Evolutionary conservation across 2,113 vertebrate species (phyloP).

Genomic region (Cottus gobio): DNA sequence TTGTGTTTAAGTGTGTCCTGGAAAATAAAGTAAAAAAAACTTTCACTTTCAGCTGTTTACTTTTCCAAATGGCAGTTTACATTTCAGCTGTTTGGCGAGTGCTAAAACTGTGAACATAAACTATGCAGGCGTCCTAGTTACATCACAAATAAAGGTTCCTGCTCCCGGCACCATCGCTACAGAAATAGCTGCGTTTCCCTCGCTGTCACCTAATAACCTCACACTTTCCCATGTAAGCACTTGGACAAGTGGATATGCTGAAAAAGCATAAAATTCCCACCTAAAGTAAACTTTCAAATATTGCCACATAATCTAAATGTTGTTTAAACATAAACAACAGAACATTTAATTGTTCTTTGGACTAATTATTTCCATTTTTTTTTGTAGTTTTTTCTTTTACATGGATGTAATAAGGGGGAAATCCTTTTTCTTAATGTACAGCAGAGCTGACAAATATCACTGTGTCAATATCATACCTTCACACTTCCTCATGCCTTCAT

Average conservation of each 20-base stretch:
- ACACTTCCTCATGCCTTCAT: conserved; percentile 10
- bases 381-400: not conserved
- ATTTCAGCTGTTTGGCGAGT: not conserved
- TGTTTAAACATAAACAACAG: not conserved
- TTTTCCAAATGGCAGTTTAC: not conserved
- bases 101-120: not conserved
- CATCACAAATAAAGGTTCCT: not conserved
- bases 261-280: not conserved
- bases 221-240: not conserved
- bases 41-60: not conserved
- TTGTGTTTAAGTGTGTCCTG: not conserved
- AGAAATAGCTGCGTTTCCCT: not conserved
- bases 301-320: not conserved
- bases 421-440: not conserved
- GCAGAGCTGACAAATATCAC: not conserved
- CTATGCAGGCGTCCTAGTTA: not conserved
- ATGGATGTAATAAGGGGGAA: not conserved
- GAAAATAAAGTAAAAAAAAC: not conserved
- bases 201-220: not conserved
- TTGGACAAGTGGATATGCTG: not conserved
- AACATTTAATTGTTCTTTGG: not conserved
- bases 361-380: not conserved
- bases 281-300: not conserved
- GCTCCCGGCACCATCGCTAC: not conserved
- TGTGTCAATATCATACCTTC: conserved; percentile 15